Conservation (phyloP, 2,888 invertebrate genomes). For the Nephrotoma flavescens region DNA sequence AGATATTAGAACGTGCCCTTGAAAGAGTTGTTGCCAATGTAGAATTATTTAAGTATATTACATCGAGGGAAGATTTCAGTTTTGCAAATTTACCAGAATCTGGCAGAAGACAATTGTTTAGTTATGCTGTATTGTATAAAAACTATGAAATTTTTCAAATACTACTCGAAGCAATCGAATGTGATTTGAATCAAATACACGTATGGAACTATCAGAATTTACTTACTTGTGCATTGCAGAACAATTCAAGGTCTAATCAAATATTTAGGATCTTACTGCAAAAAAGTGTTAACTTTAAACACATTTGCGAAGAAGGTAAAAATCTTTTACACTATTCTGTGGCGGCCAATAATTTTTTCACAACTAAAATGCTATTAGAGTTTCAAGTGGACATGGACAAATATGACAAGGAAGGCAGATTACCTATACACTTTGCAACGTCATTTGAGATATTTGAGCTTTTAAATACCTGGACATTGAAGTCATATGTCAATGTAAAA, state of each 20-base stretch:
- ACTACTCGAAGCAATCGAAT: background rate
- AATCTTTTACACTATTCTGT: background rate
- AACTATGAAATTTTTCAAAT: background rate
- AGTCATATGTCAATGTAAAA: background rate
- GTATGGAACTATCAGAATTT: background rate
- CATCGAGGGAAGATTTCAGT: background rate
- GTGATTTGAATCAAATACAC: background rate
- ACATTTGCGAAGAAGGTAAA: background rate
- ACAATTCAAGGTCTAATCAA: background rate
- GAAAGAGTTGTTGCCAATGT: background rate
- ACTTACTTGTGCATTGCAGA: background rate
- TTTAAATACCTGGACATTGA: background rate
- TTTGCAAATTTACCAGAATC: background rate
- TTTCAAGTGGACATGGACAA: background rate
- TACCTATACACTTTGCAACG: background rate
- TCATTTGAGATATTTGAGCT: background rate
- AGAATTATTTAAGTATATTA: background rate
- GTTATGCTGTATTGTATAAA: background rate
- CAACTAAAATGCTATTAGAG: background rate
- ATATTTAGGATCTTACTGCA: background rate
- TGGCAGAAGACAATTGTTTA: background rate
- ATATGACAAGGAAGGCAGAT: background rate
- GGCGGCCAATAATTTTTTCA: background rate
- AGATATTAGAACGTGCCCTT: background rate
- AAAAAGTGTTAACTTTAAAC: background rate